Evolutionary conservation across 1,140 invertebrate species (phyloP).

Genomic region (Archivesica marissinica): DNA sequence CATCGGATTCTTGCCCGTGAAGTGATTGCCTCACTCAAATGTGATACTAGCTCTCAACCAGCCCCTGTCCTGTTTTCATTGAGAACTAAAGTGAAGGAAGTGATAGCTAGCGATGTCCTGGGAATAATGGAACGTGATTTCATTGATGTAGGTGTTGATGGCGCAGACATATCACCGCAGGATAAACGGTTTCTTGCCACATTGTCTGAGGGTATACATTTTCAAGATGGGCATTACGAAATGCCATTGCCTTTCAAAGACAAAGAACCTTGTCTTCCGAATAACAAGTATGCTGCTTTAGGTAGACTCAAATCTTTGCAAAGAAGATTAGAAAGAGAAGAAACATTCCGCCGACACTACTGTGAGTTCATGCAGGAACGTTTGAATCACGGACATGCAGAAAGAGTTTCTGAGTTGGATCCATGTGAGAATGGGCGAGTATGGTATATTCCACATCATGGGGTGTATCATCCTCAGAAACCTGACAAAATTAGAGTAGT

Average conservation of each 20-base stretch:
- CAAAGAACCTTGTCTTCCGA: background rate
- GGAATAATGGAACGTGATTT: background rate
- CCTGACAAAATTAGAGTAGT: constrained; percentile 67
- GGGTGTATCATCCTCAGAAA: constrained; percentile 62
- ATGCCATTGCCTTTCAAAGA: constrained; percentile 26
- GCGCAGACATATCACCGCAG: background rate
- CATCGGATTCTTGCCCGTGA: constrained; percentile 8
- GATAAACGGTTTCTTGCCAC: background rate
- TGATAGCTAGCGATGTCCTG: background rate
- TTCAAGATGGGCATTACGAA: background rate
- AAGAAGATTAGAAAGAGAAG: constrained; percentile 1
- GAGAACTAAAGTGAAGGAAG: background rate
- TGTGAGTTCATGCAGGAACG: background rate
- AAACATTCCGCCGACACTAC: constrained; percentile 41
- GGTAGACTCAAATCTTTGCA: constrained; percentile 22
- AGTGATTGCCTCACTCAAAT: background rate
- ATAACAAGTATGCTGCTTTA: constrained; percentile 37
- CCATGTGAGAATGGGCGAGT: constrained; percentile 36
- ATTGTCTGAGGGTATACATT: background rate
- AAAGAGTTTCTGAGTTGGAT: constrained; percentile 2
- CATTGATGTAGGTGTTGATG: background rate
- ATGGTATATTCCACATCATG: constrained; percentile 70
- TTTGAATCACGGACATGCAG: constrained; percentile 37
- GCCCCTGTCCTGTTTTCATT: background rate
- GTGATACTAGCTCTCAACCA: background rate